Evolutionary conservation across 2,797 vertebrate species (phyloP).

Genomic region (Luscinia megarhynchos): DNA sequence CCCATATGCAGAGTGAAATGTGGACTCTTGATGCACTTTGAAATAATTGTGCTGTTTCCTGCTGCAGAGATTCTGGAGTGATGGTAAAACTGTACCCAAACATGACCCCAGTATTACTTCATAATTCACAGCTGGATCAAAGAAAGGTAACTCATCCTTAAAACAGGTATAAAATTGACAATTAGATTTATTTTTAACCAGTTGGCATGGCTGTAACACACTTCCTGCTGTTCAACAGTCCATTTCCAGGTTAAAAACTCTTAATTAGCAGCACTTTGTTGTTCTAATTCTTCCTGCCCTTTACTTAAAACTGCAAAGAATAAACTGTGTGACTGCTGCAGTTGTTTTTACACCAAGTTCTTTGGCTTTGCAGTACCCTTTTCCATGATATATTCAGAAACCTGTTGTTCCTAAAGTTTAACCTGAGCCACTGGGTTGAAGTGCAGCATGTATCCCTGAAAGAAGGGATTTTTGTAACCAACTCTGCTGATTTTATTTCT

Average conservation of each 20-base stretch:
- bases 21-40: not conserved
- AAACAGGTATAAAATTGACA: not conserved
- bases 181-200: not conserved
- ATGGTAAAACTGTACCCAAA: slow-evolving; percentile 98
- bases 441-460: not conserved
- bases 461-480: not conserved
- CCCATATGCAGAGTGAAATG: not conserved
- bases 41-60: slow-evolving; percentile 3
- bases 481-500: not conserved
- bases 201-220: not conserved
- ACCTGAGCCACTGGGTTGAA: not conserved
- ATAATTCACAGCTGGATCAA: slow-evolving; percentile 97
- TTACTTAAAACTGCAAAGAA: not conserved
- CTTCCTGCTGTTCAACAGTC: not conserved
- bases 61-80: slow-evolving; percentile 88
- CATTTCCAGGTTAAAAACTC: not conserved
- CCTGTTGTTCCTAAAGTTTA: not conserved
- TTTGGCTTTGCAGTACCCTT: not conserved
- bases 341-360: not conserved
- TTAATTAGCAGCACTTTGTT: not conserved
- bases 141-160: slow-evolving; percentile 84
- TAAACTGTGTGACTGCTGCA: not conserved
- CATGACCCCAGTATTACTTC: slow-evolving; percentile 94
- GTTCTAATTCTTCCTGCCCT: not conserved
- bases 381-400: not conserved